These are phyloP conservation scores for Isoperla grammatica DNA, from an alignment of 2,888 invertebrate genomes.

Conservation along the genomic window DNA sequence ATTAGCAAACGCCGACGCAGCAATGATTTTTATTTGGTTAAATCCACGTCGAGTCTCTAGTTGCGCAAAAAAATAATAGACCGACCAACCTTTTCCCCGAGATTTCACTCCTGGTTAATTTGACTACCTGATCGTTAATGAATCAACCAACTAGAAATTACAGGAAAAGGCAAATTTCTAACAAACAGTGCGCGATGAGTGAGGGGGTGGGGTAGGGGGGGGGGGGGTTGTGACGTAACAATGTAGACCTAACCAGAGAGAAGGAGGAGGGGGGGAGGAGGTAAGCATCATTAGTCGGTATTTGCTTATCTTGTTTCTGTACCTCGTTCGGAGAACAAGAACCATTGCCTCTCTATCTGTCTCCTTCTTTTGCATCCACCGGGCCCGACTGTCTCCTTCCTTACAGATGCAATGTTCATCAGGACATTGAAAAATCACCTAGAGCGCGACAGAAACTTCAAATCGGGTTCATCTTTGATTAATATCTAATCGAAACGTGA, in stretches of 20 bases:
- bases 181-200: constrained; percentile 27
- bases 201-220: constrained; percentile 1
- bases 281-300: constrained; percentile 30
- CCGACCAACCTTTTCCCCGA: not conserved
- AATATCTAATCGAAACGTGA: too few relatives aligned
- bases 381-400: not conserved
- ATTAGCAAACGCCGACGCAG: too few relatives aligned
- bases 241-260: constrained; percentile 12
- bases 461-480: too few relatives aligned
- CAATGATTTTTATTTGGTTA: too few relatives aligned
- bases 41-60: not conserved
- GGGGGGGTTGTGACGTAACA: constrained; percentile 10
- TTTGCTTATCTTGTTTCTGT: constrained; percentile 24
- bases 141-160: constrained; percentile 17
- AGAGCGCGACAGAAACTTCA: too few relatives aligned
- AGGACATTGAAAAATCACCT: not conserved
- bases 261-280: not conserved
- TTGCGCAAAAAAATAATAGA: not conserved
- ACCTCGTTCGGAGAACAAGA: constrained; percentile 26
- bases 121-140: constrained; percentile 12
- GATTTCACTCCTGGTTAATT: not conserved
- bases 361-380: not conserved
- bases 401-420: constrained; percentile 6
- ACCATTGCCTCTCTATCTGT: not conserved
- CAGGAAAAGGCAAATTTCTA: constrained; percentile 24